Percentiles rank a stretch among this genome's conserved stretches.
These are phyloP conservation scores for Prochilodus magdalenae DNA, from an alignment of 2,113 vertebrate genomes.

Conservation along the genomic window DNA sequence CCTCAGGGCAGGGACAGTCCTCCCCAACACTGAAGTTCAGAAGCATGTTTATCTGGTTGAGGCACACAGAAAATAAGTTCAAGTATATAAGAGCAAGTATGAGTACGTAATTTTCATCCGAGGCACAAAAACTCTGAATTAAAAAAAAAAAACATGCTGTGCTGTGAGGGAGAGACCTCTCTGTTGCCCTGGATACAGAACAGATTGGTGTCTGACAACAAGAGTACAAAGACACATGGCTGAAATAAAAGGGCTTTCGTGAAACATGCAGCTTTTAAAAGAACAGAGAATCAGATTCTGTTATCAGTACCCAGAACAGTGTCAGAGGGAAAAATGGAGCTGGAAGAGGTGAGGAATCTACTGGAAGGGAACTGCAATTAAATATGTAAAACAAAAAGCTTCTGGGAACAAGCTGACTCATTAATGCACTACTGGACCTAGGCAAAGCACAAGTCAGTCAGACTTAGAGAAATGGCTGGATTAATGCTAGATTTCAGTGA, in stretches of 20 bases:
- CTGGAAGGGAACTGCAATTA: constrained; percentile 29
- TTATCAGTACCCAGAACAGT: neutral
- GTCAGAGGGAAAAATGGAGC: constrained; percentile 10
- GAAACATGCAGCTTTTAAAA: neutral
- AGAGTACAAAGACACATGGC: neutral
- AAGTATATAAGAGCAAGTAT: neutral
- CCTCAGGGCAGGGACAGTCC: constrained; percentile 94
- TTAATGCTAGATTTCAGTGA: too few species aligned
- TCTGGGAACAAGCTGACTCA: neutral
- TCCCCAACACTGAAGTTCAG: constrained; percentile 93
- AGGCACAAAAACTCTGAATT: constrained; percentile 14
- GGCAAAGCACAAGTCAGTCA: constrained; percentile 10
- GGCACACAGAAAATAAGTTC: neutral
- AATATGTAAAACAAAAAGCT: constrained; percentile 22
- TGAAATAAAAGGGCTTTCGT: neutral
- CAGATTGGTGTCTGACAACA: constrained; percentile 1
- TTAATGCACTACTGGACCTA: neutral
- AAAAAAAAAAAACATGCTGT: constrained; percentile 7
- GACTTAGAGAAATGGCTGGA: neutral
- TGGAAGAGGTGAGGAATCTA: constrained; percentile 74
- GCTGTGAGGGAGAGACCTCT: neutral
- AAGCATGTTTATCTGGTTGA: constrained; percentile 93
- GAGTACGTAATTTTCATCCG: neutral
- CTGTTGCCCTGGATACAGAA: constrained; percentile 33
- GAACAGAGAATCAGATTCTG: neutral